Evolutionary conservation across 92 coral and sea anemone genomes (phyloP).

Genomic region (Scolanthus callimorphus): DNA sequence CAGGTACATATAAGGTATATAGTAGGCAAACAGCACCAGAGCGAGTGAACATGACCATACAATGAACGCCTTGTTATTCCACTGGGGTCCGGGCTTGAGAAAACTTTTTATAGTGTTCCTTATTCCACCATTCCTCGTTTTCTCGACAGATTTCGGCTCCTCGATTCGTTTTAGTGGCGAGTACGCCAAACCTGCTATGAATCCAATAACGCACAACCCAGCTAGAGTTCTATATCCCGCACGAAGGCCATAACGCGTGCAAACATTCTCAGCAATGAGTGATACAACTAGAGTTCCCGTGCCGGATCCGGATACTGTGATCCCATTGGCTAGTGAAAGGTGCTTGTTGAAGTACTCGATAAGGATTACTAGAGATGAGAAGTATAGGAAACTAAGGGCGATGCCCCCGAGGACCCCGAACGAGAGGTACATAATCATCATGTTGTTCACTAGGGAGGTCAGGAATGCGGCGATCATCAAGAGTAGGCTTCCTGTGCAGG

Average conservation of each 20-base stretch:
- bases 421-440: slow-evolving; percentile 73
- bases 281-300: slow-evolving; percentile 63
- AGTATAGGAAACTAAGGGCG: slow-evolving; percentile 68
- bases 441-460: slow-evolving; percentile 63
- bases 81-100: slow-evolving; percentile 41
- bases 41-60: slow-evolving; percentile 58
- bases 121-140: slow-evolving; percentile 9
- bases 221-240: slow-evolving; percentile 48
- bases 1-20: slow-evolving; percentile 80
- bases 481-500: slow-evolving; percentile 72
- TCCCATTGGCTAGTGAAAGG: slow-evolving; percentile 73
- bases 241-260: slow-evolving; percentile 60
- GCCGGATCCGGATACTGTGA: slow-evolving; percentile 75
- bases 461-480: slow-evolving; percentile 47
- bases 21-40: slow-evolving; percentile 64
- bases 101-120: slow-evolving; percentile 7
- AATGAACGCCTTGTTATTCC: slow-evolving; percentile 72
- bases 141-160: neutral
- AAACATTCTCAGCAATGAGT: slow-evolving; percentile 42
- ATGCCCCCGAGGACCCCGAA: slow-evolving; percentile 78
- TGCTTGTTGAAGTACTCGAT: slow-evolving; percentile 69
- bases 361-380: slow-evolving; percentile 60
- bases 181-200: slow-evolving; percentile 75
- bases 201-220: slow-evolving; percentile 38
- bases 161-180: slow-evolving; percentile 36